Percentiles rank a stretch among this genome's conserved stretches.
Conservation (phyloP, 2,888 invertebrate species). For the Drosophila tripunctata region DNA sequence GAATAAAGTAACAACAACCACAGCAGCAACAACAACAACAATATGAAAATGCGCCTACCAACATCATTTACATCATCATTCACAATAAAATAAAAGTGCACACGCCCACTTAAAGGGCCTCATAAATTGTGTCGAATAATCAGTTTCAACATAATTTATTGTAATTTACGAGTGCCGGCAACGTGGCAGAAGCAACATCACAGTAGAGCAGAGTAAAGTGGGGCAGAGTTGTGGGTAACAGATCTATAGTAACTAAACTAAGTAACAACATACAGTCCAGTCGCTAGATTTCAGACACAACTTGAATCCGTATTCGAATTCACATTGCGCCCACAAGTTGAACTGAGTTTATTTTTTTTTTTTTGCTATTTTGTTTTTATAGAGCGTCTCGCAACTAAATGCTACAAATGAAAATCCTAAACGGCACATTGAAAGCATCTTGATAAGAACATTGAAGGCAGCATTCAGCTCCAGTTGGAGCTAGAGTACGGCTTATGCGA, state of each 20-base stretch:
- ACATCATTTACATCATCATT: conserved; percentile 80
- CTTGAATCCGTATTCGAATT: conserved; percentile 47
- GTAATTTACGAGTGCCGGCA: conserved; percentile 78
- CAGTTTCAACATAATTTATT: conserved; percentile 80
- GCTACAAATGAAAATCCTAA: conserved; percentile 79
- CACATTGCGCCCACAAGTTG: conserved; percentile 65
- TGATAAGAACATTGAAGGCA: conserved; percentile 63
- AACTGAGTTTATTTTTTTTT: conserved; percentile 18
- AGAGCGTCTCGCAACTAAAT: conserved; percentile 70
- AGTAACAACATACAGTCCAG: conserved; percentile 39
- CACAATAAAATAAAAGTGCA: conserved; percentile 80
- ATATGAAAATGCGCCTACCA: conserved; percentile 61
- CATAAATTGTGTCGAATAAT: conserved; percentile 79
- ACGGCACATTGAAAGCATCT: conserved; percentile 79
- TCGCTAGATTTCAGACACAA: conserved; percentile 40
- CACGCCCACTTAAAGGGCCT: conserved; percentile 79
- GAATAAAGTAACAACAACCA: conserved; percentile 11
- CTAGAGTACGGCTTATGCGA: conserved; percentile 13
- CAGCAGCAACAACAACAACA: conserved; percentile 31
- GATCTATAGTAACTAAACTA: conserved; percentile 44
- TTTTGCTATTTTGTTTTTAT: conserved; percentile 43
- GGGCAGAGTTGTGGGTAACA: conserved; percentile 11
- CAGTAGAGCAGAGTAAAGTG: conserved; percentile 2
- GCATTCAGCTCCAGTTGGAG: conserved; percentile 38
- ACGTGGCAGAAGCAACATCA: conserved; percentile 52